Evolutionary conservation across 1,140 invertebrate species (phyloP).

Genomic region (Caenorhabditis elegans): WBcel235 BX284604.4:5019501-5020000

Average conservation of each 20-base stretch:
- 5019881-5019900: constrained; percentile 28
- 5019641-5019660: too few species aligned
- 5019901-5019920: constrained; percentile 35
- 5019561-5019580: too few species aligned
- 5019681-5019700: too few species aligned
- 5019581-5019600: too few species aligned
- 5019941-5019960: constrained; percentile 24
- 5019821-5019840: constrained; percentile 39
- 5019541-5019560: too few species aligned
- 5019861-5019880: constrained; percentile 35
- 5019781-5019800: background rate
- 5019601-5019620: too few species aligned
- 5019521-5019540: too few species aligned
- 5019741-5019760: constrained; percentile 18
- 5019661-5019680: too few species aligned
- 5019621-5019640: too few species aligned
- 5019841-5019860: constrained; percentile 41
- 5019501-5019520: too few species aligned
- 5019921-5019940: constrained; percentile 15
- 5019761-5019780: background rate
- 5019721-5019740: constrained; percentile 3
- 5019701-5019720: too few species aligned
- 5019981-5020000: constrained; percentile 31
- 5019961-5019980: constrained; percentile 33
- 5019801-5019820: constrained; percentile 38